Evolutionary conservation across 1,140 invertebrate species (phyloP), one percentile per base, ranked within the genome.

Genomic region (Drosophila grimshawi): DNA sequence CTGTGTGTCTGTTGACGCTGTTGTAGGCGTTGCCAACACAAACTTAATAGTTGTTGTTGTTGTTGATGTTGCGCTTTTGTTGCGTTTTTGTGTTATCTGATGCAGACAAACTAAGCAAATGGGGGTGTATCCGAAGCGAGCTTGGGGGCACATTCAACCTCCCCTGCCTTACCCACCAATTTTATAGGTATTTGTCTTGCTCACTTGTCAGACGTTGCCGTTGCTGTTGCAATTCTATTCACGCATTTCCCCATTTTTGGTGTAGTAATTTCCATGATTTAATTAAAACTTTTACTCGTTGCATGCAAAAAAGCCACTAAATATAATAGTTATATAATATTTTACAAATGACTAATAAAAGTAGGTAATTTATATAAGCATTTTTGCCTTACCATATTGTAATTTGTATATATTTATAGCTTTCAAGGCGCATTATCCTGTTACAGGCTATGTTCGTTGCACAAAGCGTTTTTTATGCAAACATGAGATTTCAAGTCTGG

Each of bases 231-330:
- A 33, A 45, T 52, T 52, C 11, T 48, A 27, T 4, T 53, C 37
- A 10, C 19, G 46, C 19, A 48, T 48, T 48, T 48, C 8, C 7
- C 45, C 32, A 2, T n/a, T 39, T 37, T 10, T 33, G 4, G 6
- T 46, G 43, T 52, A 56, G 59, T 62, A 63, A 68, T 71, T 74
- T 69, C 33, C 72, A 79, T 83, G 82, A 88, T 86, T 86, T 86
- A 83, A 86, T 86, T 86, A 83, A 88, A 86, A 86, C 48, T 86
- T 86, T 63, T 30, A 3, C 27, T 0, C 41, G 29, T 64, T 52
- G 74, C 81, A 86, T 81, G 81, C 73, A 70, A 68, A 29, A 32
- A 60, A 11, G 33, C 35, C 37, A 37, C 69, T 49, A 63, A 55
- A 32, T 27, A 46, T 32, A 39, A 43, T 32, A 37, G 0, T 41